Evolutionary conservation across 1,140 invertebrate species (phyloP).

Genomic region (Scaptomyza hsui): DNA sequence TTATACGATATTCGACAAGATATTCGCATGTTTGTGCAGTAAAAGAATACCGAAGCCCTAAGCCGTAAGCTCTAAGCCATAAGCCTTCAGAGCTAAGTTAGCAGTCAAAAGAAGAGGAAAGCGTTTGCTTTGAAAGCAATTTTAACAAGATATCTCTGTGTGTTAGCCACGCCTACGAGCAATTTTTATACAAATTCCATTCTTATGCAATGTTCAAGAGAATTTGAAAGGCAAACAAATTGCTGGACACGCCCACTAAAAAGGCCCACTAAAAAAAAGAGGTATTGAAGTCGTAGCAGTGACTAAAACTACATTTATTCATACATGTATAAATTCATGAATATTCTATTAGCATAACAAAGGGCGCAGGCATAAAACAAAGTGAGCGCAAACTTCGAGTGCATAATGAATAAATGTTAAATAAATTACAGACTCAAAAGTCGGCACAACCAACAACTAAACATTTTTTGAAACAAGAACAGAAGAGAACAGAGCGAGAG

Average conservation of each 20-base stretch:
- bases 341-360: conserved; percentile 69
- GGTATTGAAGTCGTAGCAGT: neutral
- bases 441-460: conserved; percentile 16
- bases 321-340: conserved; percentile 57
- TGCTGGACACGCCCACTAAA: conserved; percentile 1
- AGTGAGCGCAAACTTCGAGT: conserved; percentile 51
- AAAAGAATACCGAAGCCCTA: no score
- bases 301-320: conserved; percentile 24
- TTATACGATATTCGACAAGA: neutral
- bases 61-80: conserved; percentile 4
- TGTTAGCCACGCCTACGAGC: neutral
- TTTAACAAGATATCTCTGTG: neutral
- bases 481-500: neutral
- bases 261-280: neutral
- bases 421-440: conserved; percentile 51
- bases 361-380: conserved; percentile 28
- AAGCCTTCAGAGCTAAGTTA: conserved; percentile 24
- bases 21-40: no score
- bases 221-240: neutral
- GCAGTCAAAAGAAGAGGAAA: neutral
- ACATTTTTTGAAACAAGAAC: conserved; percentile 5
- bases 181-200: conserved; percentile 4
- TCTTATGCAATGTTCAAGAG: neutral
- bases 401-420: conserved; percentile 77
- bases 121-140: neutral